Base-by-base conservation (phyloP, 2,888 invertebrate species). In the Subacronicta megacephala region DNA sequence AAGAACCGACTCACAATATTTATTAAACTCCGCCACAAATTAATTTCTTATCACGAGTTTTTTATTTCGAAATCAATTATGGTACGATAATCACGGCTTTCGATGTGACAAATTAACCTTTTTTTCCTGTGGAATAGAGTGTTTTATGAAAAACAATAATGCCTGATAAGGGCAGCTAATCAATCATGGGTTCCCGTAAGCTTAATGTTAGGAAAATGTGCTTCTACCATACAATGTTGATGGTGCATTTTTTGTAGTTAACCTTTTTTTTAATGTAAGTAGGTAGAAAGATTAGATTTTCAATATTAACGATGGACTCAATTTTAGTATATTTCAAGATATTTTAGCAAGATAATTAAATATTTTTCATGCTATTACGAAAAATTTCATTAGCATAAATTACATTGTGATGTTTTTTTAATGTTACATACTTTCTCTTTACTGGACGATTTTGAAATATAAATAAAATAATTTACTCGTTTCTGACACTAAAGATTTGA, bases 51-150 rank as follows among this genome's bases (percentile, higher is more conserved):
- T 81, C 81, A 78, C 75, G 84, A 76, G 78, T 69, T 69, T 68
- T 75, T 73, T 68, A 73, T 81, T 83, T 80, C 69, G 72, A 83
- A 85, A 84, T 83, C 85, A 85, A 83, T 83, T 84, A 83, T 36
- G 57, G 29, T 23, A 52, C 78, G 80, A 81, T 83, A 83, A 75
- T 57, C 62, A 35, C 45, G 52, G 66, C 63, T 67, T 72, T 75
- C 78, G 67, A 79, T 74, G 73, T 82, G 84, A 85, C 83, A 85
- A 86, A 86, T 85, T 81, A 84, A 72, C 65, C 51, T 76, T 79
- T 77, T 77, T 26, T 81, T 78, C 62, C 62, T 52, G 47, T 37
- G 47, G 43, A 71, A 42, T 72, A 60, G 60, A 72, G 75, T 77
- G 66, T 76, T 83, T 73, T 76, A 78, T 80, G 79, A 77, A 78